A percentile compares a stretch with the other conserved stretches of the same genome.
phyloP scores from a whole-genome alignment of 2,113 vertebrate species.

The Psammodynastes pulverulentus region DNA sequence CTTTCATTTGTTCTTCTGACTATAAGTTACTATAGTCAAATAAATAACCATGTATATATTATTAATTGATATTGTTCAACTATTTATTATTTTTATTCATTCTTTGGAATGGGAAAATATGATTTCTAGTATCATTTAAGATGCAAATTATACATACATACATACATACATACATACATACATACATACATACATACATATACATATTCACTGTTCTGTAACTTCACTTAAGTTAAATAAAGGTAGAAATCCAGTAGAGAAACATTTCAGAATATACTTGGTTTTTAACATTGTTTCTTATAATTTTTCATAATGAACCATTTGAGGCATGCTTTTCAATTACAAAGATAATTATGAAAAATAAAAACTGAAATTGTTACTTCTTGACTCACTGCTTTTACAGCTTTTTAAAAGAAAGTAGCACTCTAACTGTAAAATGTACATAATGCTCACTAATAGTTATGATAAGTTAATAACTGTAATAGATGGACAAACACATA shows the following conservation, averaged over 20 bases:
- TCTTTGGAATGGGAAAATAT: not conserved
- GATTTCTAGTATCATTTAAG: not conserved
- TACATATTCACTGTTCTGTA: accelerated
- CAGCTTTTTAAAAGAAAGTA: not conserved
- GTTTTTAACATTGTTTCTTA: not conserved
- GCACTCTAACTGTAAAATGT: not conserved
- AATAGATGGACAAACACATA: not conserved
- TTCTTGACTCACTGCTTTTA: not conserved
- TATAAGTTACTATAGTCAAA: constrained; percentile 6
- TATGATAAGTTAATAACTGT: not conserved
- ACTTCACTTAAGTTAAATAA: not conserved
- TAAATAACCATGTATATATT: not conserved
- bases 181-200: too few relatives aligned
- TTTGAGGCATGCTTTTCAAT: not conserved
- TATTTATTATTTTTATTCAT: not conserved
- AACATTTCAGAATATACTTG: not conserved
- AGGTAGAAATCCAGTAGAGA: accelerated
- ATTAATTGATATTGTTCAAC: not conserved
- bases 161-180: too few relatives aligned
- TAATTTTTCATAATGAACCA: not conserved
- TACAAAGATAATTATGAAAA: not conserved
- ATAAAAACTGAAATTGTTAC: not conserved
- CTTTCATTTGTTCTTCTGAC: constrained; percentile 20
- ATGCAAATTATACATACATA: too few relatives aligned
- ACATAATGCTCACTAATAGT: not conserved